Percentiles rank a stretch among this genome's conserved stretches.
Evolutionary conservation across 1,140 invertebrate species (phyloP).

Genomic region (Callitettix versicolor): DNA sequence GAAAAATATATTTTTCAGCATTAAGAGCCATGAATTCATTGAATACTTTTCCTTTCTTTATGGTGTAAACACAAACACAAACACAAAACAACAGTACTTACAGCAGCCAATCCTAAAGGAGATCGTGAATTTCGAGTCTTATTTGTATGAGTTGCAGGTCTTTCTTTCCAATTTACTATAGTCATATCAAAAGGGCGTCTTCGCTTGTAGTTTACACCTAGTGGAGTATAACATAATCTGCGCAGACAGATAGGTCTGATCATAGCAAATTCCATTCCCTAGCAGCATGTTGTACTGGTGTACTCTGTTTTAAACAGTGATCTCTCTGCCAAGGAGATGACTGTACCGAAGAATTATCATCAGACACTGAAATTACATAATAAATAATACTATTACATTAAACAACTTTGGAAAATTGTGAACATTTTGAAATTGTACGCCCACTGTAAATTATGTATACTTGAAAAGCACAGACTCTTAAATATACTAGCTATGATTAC

Average conservation of each 20-base stretch:
- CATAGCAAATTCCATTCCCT: slow-evolving; percentile 63
- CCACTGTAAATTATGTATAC: too few species aligned
- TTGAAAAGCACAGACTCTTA: neutral
- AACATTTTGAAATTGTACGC: too few species aligned
- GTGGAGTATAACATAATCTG: slow-evolving; percentile 9
- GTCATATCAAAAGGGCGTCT: slow-evolving; percentile 43
- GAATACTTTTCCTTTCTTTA: too few species aligned
- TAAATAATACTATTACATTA: slow-evolving; percentile 2
- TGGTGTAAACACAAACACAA: too few species aligned
- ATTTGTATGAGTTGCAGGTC: neutral
- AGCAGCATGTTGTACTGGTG: slow-evolving; percentile 57
- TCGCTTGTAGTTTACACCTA: slow-evolving; percentile 37
- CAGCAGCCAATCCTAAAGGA: too few species aligned
- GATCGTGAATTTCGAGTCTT: neutral
- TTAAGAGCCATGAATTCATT: too few species aligned
- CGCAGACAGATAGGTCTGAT: slow-evolving; percentile 36
- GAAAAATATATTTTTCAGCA: too few species aligned
- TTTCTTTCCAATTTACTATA: slow-evolving; percentile 9
- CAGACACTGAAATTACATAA: slow-evolving; percentile 54
- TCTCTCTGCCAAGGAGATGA: slow-evolving; percentile 80
- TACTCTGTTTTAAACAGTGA: slow-evolving; percentile 73
- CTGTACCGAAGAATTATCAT: slow-evolving; percentile 78
- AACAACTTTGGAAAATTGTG: too few species aligned
- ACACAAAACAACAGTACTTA: too few species aligned
- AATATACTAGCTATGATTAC: neutral